Evolutionary conservation across 2,888 invertebrate genomes (phyloP), one percentile per base, ranked within the genome.

Genomic region (Congeria kusceri): DNA sequence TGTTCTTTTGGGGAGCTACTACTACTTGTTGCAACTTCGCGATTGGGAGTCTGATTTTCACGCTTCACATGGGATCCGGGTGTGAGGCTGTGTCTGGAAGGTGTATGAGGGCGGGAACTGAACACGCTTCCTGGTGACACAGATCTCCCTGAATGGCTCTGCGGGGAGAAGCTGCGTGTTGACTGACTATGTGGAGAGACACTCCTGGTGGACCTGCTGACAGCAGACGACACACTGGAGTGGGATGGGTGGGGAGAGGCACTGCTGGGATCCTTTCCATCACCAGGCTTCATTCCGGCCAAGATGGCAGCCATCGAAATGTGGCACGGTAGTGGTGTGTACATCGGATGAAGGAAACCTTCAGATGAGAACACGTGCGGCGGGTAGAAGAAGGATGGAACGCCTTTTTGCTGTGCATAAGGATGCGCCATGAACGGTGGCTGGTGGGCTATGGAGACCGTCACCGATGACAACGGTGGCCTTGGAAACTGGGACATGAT

Each of bases 361-460:
- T 77, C 77, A 18, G 81, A 69, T 28, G 79, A 62, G 15, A 80
- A 80, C 72, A 85, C 56, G n/a, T 86, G 85, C 32, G 90, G 87
- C 9, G 88, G 82, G 64, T 86, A 89, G 71, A 81, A 89, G 65
- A 84, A 87, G n/a, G 85, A 70, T 28, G 87, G 87, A 29, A 89
- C 72, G 46, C 86, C 87, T 47, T 83, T 83, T 62, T 83, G 83
- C 39, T 68, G 76, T 29, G 63, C 66, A 49, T 70, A 83, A 9
- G 74, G 71, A 63, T 71, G 70, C 39, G 67, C 53, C 39, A 83
- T 58, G 53, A 77, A 77, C 69, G 83, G 71, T 79, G 86, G 76
- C 69, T 66, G 77, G 72, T 77, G 84, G 27, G 74, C 73, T 27
- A 73, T 75, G 65, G 63, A 71, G 49, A 70, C 78, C 32, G 65